Base-by-base conservation (phyloP, 2,888 invertebrate species). In the Pocota personata region DNA sequence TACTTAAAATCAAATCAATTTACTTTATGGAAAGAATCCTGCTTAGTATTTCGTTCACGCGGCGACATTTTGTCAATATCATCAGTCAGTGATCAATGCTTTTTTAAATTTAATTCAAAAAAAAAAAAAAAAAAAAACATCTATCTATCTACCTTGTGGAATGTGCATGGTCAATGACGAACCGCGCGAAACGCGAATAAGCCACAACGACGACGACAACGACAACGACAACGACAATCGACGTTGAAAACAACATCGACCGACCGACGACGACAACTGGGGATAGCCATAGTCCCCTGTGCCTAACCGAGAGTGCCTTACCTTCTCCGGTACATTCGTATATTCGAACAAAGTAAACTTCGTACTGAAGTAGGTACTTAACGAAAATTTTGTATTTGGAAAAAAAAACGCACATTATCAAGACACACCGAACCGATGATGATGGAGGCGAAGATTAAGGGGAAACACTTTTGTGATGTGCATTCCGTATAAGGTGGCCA, bases 1-100 rank as follows among this genome's bases (percentile, higher is more conserved):
- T 86, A 86, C 86, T 86, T 86, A 86, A 86, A 86, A 86, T 86
- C 86, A 86, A 86, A 86, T 86, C 86, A 86, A 86, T 80, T 86
- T 76, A 76, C 80, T 71, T 80, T 76, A 86, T 58, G 80, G 80
- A 66, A 71, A 60, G 82, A 71, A 72, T 52, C 86, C 86, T 78
- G 75, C 76, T 86, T 86, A 86, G 60, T 82, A 92, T 90, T 90
- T 90, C 89, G 89, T 89, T 88, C 92, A 92, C 91, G 91, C 91
- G 91, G 90, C 90, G 91, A 92, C 91, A 92, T 91, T 92, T 91
- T 90, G 91, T 92, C 92, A 91, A 92, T 90, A 91, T 91, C 86
- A 86, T 86, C 91, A 90, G 89, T 89, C 90, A 89, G 88, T 88
- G 90, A 90, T 90, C 91, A 91, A 91, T 91, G 91, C 90, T 91